Evolutionary conservation across 1,140 invertebrate species (phyloP), one percentile per base, ranked within the genome.

Genomic region (Mylabris phalerata): DNA sequence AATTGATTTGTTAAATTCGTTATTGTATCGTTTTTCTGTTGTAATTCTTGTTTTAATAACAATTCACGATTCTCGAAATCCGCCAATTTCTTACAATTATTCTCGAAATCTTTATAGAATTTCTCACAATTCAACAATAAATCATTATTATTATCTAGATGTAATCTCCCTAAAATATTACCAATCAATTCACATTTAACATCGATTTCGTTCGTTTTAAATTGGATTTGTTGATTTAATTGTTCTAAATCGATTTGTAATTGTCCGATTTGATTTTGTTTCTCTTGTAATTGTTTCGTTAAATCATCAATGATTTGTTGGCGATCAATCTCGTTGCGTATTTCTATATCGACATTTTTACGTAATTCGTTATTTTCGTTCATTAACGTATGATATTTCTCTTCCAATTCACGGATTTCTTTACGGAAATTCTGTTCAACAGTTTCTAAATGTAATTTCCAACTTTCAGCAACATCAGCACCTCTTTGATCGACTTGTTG

Each of bases 381-480:
- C 1, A 80, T 67, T 50, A 81, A 65, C 52, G 74, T 70, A 58
- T 80, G 79, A 67, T 77, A 78, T 67, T 79, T 80, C 48, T 71
- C 67, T 71, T 80, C 76, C 50, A 66, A 77, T 62, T 70, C 68
- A 39, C 54, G 46, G 5, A 73, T 60, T 67, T 81, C 75, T 26
- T 67, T 68, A 58, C 75, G 65, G 9, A 83, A 69, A 45, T 77
- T 73, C 45, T 74, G 61, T 72, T 83, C 80, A 3, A 74, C 67
- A 59, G 78, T 75, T 4, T 78, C 73, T 52, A 84, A 73, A 71
- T 85, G 82, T 56, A 81, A 74, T 69, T 84, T 83, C 83, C 82
- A 85, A 61, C 81, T 76, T 71, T 80, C 80, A 13, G 82, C 82
- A 54, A 84, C 79, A 74, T 83, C 81, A 68, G 75, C 76, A 48